Evolutionary conservation across 2,797 vertebrate species (phyloP).

Genomic region (Okamejei kenojei): DNA sequence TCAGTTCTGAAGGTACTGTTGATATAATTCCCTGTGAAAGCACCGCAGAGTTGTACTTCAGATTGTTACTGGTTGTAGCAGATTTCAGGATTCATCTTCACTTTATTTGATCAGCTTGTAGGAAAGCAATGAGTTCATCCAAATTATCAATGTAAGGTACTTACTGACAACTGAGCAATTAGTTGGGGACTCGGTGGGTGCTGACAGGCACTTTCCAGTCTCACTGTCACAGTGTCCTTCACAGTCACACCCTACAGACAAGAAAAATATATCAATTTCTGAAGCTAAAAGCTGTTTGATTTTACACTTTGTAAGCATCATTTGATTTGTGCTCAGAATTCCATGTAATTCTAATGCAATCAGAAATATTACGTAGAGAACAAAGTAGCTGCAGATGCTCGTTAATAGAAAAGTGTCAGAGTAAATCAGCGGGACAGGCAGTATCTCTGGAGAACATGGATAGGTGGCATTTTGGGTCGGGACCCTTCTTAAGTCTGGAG

Average conservation of each 20-base stretch:
- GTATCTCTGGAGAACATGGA: too few relatives aligned
- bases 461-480: too few relatives aligned
- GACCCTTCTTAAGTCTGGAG: too few relatives aligned
- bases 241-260: constrained; percentile 73
- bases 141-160: constrained; percentile 42
- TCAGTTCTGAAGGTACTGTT: not conserved
- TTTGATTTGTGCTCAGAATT: not conserved
- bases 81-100: constrained; percentile 53
- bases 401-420: too few relatives aligned
- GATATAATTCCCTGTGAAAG: not conserved
- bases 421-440: too few relatives aligned
- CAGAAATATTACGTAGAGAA: not conserved
- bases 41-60: not conserved
- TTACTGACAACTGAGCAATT: constrained; percentile 72
- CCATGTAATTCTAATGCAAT: not conserved
- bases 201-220: constrained; percentile 79
- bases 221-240: constrained; percentile 76
- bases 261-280: constrained; percentile 22
- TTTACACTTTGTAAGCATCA: not conserved
- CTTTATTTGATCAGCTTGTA: constrained; percentile 49
- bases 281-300: not conserved
- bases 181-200: constrained; percentile 62
- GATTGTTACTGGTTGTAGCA: not conserved
- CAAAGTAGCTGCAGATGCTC: too few relatives aligned
- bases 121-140: not conserved